Base-by-base conservation (phyloP, 2,797 vertebrate species). In the Glossophaga mutica region DNA sequence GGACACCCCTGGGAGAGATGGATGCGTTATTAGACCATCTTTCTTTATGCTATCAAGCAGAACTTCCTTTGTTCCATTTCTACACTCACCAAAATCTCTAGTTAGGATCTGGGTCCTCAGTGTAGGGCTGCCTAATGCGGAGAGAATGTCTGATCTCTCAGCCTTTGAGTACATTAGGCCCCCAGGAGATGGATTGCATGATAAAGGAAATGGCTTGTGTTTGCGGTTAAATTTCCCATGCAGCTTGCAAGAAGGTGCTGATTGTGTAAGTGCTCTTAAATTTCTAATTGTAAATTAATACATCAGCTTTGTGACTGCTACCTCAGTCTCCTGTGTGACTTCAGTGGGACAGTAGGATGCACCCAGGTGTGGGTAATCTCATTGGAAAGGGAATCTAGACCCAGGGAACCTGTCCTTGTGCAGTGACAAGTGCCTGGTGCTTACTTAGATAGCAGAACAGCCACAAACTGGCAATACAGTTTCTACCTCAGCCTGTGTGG, bases 11-110 rank as follows among this genome's bases (percentile, higher is more conserved):
- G 55, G 16, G 39, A 18, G 26, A 89, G 12, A 46, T 32, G 46
- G 34, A 44, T 73, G 11, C 42, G 26, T 77, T 71, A 81, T 50
- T 39, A 94, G 37, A 52, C 42, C 42, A 57, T 57, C 62, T 88
- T n/a, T 55, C 29, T 18, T 89, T 48, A 24, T 90, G 46, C 37
- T 42, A 3, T 37, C 50, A 82, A 55, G 52, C 46, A 22, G 65
- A 67, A 92, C 29, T 82, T 70, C 62, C 46, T 88, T 65, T 57
- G 39, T 93, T 91, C 32, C 57, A 62, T 90, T 90, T 94, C 87
- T 59, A 52, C 26, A 22, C 15, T 59, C 48, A 42, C 32, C 50
- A 78, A 84, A 92, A 87, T 86, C 62, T 46, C 81, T 71, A 74
- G 48, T 42, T 87, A 95, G 55, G 50, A 78, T 71, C 46, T 86